These are phyloP conservation scores for Neotragus moschatus DNA, from an alignment of 2,113 vertebrate species.

Conservation along the genomic window DNA sequence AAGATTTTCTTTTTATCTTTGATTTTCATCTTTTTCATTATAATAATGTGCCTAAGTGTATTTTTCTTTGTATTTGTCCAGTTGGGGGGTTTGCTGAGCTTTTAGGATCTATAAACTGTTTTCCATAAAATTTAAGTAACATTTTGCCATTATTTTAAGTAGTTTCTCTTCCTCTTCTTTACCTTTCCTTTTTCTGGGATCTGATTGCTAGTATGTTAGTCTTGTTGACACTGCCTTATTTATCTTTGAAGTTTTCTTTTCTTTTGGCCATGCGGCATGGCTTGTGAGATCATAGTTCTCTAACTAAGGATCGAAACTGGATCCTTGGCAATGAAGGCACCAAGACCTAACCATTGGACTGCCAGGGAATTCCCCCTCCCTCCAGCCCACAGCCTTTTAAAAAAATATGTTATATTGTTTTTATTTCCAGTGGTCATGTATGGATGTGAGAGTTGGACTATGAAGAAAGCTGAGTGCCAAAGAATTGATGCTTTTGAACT, in stretches of 20 bases:
- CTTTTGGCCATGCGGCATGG: neutral
- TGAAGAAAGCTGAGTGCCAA: too few species aligned
- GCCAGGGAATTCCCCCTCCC: neutral
- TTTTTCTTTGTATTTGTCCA: neutral
- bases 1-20: slow-evolving; percentile 14
- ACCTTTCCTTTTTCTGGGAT: neutral
- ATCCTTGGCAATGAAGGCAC: neutral
- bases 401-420: neutral
- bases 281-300: neutral
- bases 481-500: too few species aligned
- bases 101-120: neutral
- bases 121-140: neutral
- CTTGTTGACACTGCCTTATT: neutral
- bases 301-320: neutral
- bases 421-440: neutral
- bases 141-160: neutral
- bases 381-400: neutral
- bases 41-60: neutral
- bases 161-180: neutral
- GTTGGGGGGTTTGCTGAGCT: neutral
- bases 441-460: too few species aligned
- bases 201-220: neutral
- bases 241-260: neutral
- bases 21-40: neutral
- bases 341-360: neutral